Base-by-base conservation (phyloP, 2,797 vertebrate genomes). In the Ciconia nigra region DNA sequence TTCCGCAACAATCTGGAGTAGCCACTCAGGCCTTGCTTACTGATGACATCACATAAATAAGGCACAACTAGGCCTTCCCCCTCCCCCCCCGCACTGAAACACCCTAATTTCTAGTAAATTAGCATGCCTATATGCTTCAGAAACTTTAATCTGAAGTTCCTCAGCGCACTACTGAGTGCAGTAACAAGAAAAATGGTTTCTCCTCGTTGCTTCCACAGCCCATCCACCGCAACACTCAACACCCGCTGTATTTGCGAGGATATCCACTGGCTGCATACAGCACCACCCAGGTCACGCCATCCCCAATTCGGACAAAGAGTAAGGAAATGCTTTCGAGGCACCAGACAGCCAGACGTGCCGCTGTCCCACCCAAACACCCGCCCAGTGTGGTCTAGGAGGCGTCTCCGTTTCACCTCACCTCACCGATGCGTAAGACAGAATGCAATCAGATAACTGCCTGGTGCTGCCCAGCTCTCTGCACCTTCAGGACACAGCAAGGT, bases 81-180 rank as follows among this genome's bases (percentile, higher is more conserved):
- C 6, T 12, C 26, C 2, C 33, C 2, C 6, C 13, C 10, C 7
- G 17, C 10, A 18, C 5, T 5, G 2, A 49, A 66, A 41, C 2
- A 5, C 3, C 3, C 8, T 12, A 0, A 5, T 21, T 77, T 70
- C 54, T n/a, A 52, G 6, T 1, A 16, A 44, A 20, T 14, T 2
- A 16, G 4, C 2, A 5, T 1, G 2, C 16, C 10, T 12, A 1
- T 0, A 10, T 3, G 9, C 26, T 5, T 35, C 5, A 47, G 7
- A 41, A 82, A 29, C 3, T 3, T 35, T 2, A 17, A 5, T 1
- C 26, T 25, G 3, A 28, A 29, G 11, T 18, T 63, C n/a, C 7
- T 7, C 25, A 11, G 5, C 0, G 1, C 1, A 2, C 35, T 46
- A 4, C 0, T 5, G 14, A 44, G n/a, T 0, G 0, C 29, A 8